A percentile compares a stretch with the other conserved stretches of the same genome.
Conservation (phyloP, 2,888 invertebrate genomes). For the Acholoe squamosa region DNA sequence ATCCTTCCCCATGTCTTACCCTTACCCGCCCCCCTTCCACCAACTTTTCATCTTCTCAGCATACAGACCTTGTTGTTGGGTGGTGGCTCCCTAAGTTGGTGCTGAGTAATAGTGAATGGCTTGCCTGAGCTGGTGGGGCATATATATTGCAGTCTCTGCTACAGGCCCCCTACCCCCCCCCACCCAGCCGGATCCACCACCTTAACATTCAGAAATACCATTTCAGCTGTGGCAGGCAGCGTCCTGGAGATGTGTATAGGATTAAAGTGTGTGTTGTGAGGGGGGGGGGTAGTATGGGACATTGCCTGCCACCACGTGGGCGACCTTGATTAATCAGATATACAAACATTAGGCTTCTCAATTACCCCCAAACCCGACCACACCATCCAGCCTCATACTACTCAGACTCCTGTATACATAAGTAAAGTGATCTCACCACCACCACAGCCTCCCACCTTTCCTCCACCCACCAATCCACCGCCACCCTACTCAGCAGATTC, state of each 20-base stretch:
- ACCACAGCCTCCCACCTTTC: background rate
- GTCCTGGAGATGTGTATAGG: background rate
- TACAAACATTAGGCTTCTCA: background rate
- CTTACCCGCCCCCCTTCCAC: background rate
- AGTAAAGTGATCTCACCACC: conserved; percentile 4
- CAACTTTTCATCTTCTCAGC: background rate
- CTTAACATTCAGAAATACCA: no score
- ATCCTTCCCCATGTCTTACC: no score
- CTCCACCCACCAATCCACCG: no score
- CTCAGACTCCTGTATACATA: conserved; percentile 41
- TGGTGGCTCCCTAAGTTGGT: background rate
- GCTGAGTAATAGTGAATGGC: conserved; percentile 22
- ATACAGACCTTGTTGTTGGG: background rate
- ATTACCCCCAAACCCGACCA: conserved; percentile 1
- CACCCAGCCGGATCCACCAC: background rate
- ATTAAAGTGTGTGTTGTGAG: background rate
- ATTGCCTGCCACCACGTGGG: background rate
- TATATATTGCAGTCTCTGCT: conserved; percentile 20
- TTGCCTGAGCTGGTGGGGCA: background rate
- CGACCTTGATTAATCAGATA: conserved; percentile 36
- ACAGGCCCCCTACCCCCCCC: background rate
- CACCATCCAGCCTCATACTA: background rate
- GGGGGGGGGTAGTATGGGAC: no score
- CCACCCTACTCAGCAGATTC: background rate
- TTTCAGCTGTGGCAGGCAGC: background rate